Evolutionary conservation across 2,888 invertebrate species (phyloP), one percentile per base, ranked within the genome.

Genomic region (Geophilus truncorum): DNA sequence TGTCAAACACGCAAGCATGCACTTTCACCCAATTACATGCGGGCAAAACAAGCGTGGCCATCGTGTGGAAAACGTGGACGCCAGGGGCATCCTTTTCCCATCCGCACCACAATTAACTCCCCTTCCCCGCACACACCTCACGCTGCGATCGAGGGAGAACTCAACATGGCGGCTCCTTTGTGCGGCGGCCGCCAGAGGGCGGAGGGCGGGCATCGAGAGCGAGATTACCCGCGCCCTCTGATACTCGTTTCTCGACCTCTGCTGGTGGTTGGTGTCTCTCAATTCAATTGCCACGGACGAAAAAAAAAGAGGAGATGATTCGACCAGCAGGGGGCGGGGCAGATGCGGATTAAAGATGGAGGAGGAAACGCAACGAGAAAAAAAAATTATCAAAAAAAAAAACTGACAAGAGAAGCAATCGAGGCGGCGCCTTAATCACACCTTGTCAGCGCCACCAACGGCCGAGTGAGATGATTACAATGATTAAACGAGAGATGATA

Each of bases 241-340:
- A 28, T 70, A 3, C 70, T 70, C 70, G 70, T 70, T 70, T 25
- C 70, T 25, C 70, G 70, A 70, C 70, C 70, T 70, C 70, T 70
- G 70, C 70, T 70, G 70, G 70, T 70, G 70, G 70, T 70, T 70
- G 70, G 70, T 70, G 70, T 70, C 70, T 70, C 70, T 70, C 70
- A 70, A 70, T 70, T 70, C 70, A 70, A 70, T 70, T 70, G 70
- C 70, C 70, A n/a, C 57, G 21, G 57, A 62, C 9, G 6, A 62
- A 18, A 70, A 28, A 25, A 28, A 15, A 28, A 28, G 28, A 12
- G 70, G 28, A 28, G 28, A 70, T 70, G 25, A 70, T 70, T 25
- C 70, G 5, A 28, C 70, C 70, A 70, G 70, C 70, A 70, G 70
- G 70, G 70, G 70, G 70, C 70, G 70, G 70, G 28, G 25, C 70